These are phyloP conservation scores for Netelia melanura DNA, from an alignment of 2,888 invertebrate genomes.

Conservation along the genomic window DNA sequence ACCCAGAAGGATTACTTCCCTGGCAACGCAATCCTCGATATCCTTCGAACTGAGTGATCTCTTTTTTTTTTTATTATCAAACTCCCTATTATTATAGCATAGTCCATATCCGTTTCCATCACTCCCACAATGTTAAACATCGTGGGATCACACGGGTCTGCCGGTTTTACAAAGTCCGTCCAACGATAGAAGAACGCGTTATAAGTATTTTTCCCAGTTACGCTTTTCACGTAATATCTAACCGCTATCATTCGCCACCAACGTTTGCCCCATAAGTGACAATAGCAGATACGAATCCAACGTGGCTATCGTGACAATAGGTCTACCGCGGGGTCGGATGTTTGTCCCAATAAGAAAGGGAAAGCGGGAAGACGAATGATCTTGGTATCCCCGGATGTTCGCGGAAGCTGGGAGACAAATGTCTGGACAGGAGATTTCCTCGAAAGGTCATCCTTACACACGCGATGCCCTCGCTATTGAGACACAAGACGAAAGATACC, in stretches of 20 bases:
- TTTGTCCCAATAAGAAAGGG: background rate
- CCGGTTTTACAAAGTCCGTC: background rate
- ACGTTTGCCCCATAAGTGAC: conserved; percentile 10
- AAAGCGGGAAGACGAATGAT: conserved; percentile 32
- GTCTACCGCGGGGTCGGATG: background rate
- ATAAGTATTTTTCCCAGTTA: background rate
- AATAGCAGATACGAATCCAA: conserved; percentile 33
- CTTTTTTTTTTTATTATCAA: background rate
- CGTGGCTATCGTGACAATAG: conserved; percentile 12
- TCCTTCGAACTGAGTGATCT: background rate
- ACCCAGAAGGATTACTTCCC: background rate
- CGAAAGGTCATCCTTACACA: conserved; percentile 26
- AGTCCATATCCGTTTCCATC: background rate
- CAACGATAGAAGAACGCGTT: background rate
- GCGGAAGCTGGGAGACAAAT: conserved; percentile 32
- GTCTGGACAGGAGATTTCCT: conserved; percentile 12
- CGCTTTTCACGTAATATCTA: background rate
- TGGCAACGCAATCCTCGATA: background rate
- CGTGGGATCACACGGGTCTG: background rate
- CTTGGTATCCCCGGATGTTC: conserved; percentile 14
- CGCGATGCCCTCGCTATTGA: conserved; percentile 18
- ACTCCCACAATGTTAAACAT: background rate
- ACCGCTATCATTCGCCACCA: background rate
- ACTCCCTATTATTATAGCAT: background rate
- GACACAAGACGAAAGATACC: conserved; percentile 17